A percentile compares a stretch with the other conserved stretches of the same genome.
Conservation (phyloP, 2,797 vertebrate genomes). For the Cyprinella venusta region DNA sequence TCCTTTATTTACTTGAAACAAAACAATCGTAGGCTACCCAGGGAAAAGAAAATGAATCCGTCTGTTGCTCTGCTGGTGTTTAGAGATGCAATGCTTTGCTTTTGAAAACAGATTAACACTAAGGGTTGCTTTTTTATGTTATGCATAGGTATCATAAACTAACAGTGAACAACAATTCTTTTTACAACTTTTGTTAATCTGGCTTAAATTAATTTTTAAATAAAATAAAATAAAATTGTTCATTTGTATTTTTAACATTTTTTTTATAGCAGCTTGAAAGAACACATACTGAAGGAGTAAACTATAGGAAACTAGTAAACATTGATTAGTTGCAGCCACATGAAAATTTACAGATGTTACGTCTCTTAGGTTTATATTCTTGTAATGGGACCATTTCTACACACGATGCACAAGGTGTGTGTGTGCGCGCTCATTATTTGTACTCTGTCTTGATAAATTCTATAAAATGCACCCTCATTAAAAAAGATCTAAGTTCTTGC, state of each 20-base stretch:
- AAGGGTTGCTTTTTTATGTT: not conserved
- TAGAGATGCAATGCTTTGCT: not conserved
- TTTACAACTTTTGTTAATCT: not conserved
- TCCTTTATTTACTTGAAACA: not conserved
- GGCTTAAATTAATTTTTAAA: not conserved
- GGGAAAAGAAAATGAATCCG: not conserved
- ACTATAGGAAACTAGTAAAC: no score
- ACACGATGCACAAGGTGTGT: not conserved
- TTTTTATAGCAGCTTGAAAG: no score
- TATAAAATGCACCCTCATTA: constrained; percentile 28
- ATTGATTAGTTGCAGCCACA: not conserved
- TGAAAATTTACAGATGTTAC: not conserved
- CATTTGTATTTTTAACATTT: not conserved
- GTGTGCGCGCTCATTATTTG: constrained; percentile 5
- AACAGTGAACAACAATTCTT: not conserved
- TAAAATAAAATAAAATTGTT: not conserved
- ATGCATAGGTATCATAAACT: not conserved
- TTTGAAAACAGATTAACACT: not conserved
- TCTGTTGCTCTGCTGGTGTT: not conserved
- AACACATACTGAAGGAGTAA: no score
- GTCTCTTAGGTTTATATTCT: no score
- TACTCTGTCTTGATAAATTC: not conserved
- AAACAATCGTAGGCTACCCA: not conserved
- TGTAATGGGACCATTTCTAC: not conserved
- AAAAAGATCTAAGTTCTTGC: not conserved